Conservation (phyloP, 1,140 invertebrate genomes). For the Trichonephila clavata region DNA sequence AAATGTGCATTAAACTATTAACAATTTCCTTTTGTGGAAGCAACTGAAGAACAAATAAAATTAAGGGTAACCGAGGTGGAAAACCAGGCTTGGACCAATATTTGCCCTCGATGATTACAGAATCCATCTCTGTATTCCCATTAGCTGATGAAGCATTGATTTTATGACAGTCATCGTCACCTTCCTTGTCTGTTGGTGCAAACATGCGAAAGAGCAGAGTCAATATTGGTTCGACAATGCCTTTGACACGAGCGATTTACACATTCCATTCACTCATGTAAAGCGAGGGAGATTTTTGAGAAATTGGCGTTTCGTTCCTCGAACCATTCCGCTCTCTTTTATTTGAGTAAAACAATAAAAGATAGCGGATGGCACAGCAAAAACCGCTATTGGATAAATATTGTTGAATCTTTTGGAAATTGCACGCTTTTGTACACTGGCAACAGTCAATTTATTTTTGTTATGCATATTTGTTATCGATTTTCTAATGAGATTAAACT, state of each 20-base stretch:
- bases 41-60: constrained; percentile 36
- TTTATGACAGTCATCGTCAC: constrained; percentile 40
- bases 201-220: constrained; percentile 30
- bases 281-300: neutral
- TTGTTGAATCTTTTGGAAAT: too few relatives aligned
- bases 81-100: constrained; percentile 21
- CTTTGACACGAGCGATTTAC: neutral
- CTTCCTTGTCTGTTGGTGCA: neutral
- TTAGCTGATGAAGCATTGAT: constrained; percentile 61
- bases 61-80: constrained; percentile 7
- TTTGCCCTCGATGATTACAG: constrained; percentile 30
- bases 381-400: too few relatives aligned
- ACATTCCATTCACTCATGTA: neutral
- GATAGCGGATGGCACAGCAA: too few relatives aligned
- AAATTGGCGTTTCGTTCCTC: neutral
- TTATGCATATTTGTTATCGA: too few relatives aligned
- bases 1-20: constrained; percentile 15
- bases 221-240: neutral
- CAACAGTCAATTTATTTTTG: too few relatives aligned
- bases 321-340: neutral
- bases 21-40: neutral
- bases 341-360: neutral
- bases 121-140: neutral
- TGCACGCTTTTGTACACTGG: too few relatives aligned
- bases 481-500: too few relatives aligned